phyloP scores from a whole-genome alignment of 2,888 invertebrate genomes.

The Ceramica pisi region DNA sequence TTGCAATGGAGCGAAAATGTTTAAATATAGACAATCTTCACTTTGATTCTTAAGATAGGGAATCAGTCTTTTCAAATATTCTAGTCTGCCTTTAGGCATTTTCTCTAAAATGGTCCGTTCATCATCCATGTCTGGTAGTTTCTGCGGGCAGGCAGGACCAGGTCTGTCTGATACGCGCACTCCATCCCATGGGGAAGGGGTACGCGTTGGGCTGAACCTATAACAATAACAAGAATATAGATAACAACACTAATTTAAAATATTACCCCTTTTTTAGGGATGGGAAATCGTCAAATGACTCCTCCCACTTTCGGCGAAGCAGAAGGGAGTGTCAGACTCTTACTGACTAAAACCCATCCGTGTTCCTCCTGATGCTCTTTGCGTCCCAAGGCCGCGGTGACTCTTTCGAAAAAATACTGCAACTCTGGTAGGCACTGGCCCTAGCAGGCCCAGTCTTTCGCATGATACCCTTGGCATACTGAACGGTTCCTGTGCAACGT shows the following conservation, averaged over 20 bases:
- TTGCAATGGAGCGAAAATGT: constrained; percentile 98
- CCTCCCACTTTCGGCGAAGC: too few species aligned
- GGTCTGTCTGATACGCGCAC: constrained; percentile 95
- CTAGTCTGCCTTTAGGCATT: constrained; percentile 97
- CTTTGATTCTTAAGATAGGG: constrained; percentile 98
- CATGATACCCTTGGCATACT: too few species aligned
- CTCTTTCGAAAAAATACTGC: too few species aligned
- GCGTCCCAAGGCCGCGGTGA: too few species aligned
- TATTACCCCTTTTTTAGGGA: too few species aligned
- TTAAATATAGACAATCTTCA: constrained; percentile 99
- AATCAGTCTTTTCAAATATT: constrained; percentile 97
- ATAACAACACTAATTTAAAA: background rate
- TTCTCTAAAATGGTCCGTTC: constrained; percentile 95
- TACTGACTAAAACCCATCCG: too few species aligned
- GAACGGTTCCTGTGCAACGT: background rate
- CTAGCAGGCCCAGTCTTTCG: too few species aligned
- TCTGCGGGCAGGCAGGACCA: constrained; percentile 98
- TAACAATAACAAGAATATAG: constrained; percentile 60
- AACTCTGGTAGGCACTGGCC: too few species aligned
- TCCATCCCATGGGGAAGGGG: constrained; percentile 97
- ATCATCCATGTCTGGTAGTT: constrained; percentile 95
- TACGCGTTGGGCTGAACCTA: constrained; percentile 98
- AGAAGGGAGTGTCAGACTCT: too few species aligned
- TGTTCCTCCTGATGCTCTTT: too few species aligned
- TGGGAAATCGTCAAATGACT: too few species aligned